Percentiles rank a stretch among this genome's conserved stretches.
Conservation (phyloP, 1,140 invertebrate genomes). For the Agraylea sexmaculata region DNA sequence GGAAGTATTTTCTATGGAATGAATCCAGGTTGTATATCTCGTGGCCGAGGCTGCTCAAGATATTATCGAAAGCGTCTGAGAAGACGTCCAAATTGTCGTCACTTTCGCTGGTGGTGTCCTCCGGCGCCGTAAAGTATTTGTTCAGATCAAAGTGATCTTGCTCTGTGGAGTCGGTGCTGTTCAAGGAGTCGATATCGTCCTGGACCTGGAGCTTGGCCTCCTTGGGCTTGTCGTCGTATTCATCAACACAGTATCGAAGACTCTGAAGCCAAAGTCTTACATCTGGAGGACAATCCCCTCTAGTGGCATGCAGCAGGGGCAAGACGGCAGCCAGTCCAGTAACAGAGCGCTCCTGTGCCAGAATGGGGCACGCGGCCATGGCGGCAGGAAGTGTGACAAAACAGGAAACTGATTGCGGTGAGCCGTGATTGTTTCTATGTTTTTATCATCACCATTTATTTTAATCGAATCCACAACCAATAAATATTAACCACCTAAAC, state of each 20-base stretch:
- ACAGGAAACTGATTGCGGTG: slow-evolving; percentile 18
- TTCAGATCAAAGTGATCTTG: slow-evolving; percentile 6
- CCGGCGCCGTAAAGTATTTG: slow-evolving; percentile 3
- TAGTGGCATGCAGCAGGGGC: slow-evolving; percentile 24
- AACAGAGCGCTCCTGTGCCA: not conserved
- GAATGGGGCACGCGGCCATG: not conserved
- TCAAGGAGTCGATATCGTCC: slow-evolving; percentile 22
- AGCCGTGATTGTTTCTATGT: too few relatives aligned
- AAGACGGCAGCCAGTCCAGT: not conserved
- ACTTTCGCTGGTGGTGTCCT: not conserved
- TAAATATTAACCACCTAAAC: too few relatives aligned
- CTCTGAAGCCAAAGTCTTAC: slow-evolving; percentile 31
- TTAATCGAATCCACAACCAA: too few relatives aligned
- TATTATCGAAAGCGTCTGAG: slow-evolving; percentile 32
- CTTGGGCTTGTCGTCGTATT: slow-evolving; percentile 33
- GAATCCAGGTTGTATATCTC: slow-evolving; percentile 37
- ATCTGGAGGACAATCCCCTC: slow-evolving; percentile 29
- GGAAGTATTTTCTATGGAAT: slow-evolving; percentile 31
- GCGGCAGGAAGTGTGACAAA: slow-evolving; percentile 1
- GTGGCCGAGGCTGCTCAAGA: slow-evolving; percentile 34
- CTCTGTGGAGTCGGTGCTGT: slow-evolving; percentile 20
- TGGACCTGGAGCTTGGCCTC: slow-evolving; percentile 21
- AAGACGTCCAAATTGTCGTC: slow-evolving; percentile 1
- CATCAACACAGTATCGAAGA: slow-evolving; percentile 31
- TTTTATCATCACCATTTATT: too few relatives aligned